Evolutionary conservation across 2,113 vertebrate species (phyloP), one percentile per base, ranked within the genome.

Genomic region (Chroicocephalus ridibundus): DNA sequence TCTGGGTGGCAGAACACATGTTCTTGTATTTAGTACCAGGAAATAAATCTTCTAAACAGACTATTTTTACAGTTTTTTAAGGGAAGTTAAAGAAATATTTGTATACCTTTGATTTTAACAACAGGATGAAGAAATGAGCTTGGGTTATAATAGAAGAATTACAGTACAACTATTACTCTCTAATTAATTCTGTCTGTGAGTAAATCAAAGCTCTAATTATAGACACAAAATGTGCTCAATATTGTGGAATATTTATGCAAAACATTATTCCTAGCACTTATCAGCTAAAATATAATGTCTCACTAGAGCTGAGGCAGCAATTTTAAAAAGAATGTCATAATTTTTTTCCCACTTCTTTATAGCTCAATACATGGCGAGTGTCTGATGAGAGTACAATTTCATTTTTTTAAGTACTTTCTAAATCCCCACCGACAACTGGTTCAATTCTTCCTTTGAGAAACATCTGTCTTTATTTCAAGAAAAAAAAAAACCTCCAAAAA

Each of bases 131-230:
- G 69, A 86, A 93, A 82, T 62, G 6, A 76, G 32, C 61, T 57
- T 91, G 31, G 54, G 15, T 90, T 87, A 68, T 55, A 93, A 97
- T 25, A 86, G 74, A 94, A 77, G 57, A 64, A 97, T 96, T 97
- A 81, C 92, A 96, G 96, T 82, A 94, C 78, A 94, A 93, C 96
- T 97, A 97, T 96, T 97, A 95, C 40, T 70, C 62, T 74, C 76
- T 96, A 96, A 93, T 97, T 97, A 97, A 92, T 96, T 96, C 95
- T 97, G 36, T 90, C 64, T 97, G 80, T 95, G 77, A 95, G 86
- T 97, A 97, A 98, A 98, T 97, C 94, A 97, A 94, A 97, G 77
- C 83, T 97, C 93, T 98, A 97, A 98, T 98, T 98, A 98, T 55
- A 98, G 88, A 94, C 85, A 97, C 19, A 78, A 97, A 97, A 95